Percentiles rank a stretch among this genome's conserved stretches.
These are phyloP conservation scores for Drosophila percnosoma DNA, from an alignment of 2,888 invertebrate species.

Conservation along the genomic window DNA sequence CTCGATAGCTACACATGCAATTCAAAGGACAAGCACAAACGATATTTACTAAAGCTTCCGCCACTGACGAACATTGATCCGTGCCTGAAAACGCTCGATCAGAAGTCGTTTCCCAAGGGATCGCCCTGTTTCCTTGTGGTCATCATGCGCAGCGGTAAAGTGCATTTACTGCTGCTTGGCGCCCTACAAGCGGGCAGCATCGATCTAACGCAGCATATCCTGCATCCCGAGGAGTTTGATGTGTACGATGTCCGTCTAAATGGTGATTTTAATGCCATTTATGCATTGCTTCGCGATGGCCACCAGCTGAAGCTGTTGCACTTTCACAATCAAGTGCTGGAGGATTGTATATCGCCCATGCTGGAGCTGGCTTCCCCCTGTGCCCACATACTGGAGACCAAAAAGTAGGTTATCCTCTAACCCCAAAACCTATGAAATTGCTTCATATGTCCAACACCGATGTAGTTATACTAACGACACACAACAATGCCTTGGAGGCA, in stretches of 20 bases:
- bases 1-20: slow-evolving; percentile 64
- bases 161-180: slow-evolving; percentile 93
- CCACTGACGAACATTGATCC: slow-evolving; percentile 86
- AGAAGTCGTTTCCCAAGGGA: slow-evolving; percentile 87
- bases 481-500: slow-evolving; percentile 93
- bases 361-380: slow-evolving; percentile 89
- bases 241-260: slow-evolving; percentile 89
- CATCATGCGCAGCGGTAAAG: slow-evolving; percentile 90
- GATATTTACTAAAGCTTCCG: slow-evolving; percentile 87
- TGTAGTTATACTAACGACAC: slow-evolving; percentile 88
- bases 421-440: neutral
- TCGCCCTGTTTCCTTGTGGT: slow-evolving; percentile 91
- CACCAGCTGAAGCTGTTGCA: slow-evolving; percentile 87
- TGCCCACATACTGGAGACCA: slow-evolving; percentile 89
- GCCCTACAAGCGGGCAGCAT: slow-evolving; percentile 92
- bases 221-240: slow-evolving; percentile 87
- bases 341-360: slow-evolving; percentile 82
- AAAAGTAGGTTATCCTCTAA: slow-evolving; percentile 84
- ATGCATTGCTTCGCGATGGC: slow-evolving; percentile 87
- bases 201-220: slow-evolving; percentile 86
- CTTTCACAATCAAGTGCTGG: slow-evolving; percentile 82
- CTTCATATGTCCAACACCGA: neutral
- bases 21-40: slow-evolving; percentile 66
- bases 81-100: slow-evolving; percentile 85
- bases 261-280: slow-evolving; percentile 89